These are phyloP conservation scores for Choristoneura fumiferana DNA, from an alignment of 1,140 invertebrate genomes.

Conservation along the genomic window DNA sequence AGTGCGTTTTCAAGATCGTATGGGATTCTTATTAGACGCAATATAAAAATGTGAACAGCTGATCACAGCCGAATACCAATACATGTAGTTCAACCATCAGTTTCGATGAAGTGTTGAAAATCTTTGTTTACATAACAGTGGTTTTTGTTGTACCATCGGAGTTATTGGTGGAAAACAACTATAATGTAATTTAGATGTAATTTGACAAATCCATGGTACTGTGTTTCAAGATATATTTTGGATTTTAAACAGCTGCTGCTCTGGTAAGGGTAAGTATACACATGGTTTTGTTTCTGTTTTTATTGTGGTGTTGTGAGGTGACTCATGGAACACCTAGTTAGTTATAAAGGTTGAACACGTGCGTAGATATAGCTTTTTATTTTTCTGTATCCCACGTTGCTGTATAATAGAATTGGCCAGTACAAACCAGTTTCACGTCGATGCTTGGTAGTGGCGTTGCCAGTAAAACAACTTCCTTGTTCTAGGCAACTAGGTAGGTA, in stretches of 20 bases:
- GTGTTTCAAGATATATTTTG: background rate
- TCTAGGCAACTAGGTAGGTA: constrained; percentile 13
- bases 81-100: background rate
- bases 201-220: background rate
- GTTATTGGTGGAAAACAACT: background rate
- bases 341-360: background rate
- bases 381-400: constrained; percentile 3
- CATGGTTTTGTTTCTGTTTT: background rate
- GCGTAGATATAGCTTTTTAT: background rate
- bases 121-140: constrained; percentile 21
- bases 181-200: constrained; percentile 3
- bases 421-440: constrained; percentile 11
- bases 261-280: constrained; percentile 1
- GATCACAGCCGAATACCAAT: constrained; percentile 30
- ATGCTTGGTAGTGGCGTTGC: constrained; percentile 2
- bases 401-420: constrained; percentile 2
- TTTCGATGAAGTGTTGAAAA: constrained; percentile 4
- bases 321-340: constrained; percentile 6
- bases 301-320: background rate
- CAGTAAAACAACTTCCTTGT: constrained; percentile 23
- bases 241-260: background rate
- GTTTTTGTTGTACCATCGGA: constrained; percentile 10
- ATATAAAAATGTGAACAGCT: constrained; percentile 66
- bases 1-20: constrained; percentile 65
- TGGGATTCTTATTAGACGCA: constrained; percentile 52